Base-by-base conservation (phyloP, 1,140 invertebrate species). In the Drosophila athabasca region DNA sequence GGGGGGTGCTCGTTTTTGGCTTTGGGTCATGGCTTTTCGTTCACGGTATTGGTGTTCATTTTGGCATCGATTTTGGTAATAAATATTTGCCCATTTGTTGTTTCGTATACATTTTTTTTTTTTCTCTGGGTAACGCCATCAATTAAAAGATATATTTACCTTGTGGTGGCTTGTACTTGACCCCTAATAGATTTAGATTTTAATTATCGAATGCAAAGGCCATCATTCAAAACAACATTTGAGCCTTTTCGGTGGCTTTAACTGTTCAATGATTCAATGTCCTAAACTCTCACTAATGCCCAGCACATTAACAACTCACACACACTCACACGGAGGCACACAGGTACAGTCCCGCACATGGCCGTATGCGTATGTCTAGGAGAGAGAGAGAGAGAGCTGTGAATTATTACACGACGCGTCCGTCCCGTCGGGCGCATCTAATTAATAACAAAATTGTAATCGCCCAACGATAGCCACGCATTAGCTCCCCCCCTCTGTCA, bases 401-500 rank as follows among this genome's bases (percentile, higher is more conserved):
- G 82, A 84, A 87, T 77, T 84, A 84, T 84, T 80, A 58, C 81
- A 61, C 73, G 64, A 51, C 62, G 45, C 69, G 11, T 13, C 35
- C 35, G 11, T 13, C 24, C 17, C 17, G 17, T 35, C 48, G 48
- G 60, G 43, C 67, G 61, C 73, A 87, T 85, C 68, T 87, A 85
- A 85, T 85, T 85, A 85, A 85, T 85, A 82, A 87, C 78, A 60
- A 82, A 82, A 87, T 82, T 82, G 78, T 88, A 85, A 85, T 85
- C 82, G 82, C 60, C 68, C 52, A 75, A 75, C 78, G 74, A 85
- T 88, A 75, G 74, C 82, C 69, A 51, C 49, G 65, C 65, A 74
- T 77, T 77, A 62, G 70, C 46, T 44, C 19, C 17, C 50, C 3
- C 39, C 11, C 8, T 0, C 22, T 5, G 54, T 31, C 39, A 19